phyloP scores from a whole-genome alignment of 2,113 vertebrate genomes.

The Collichthys lucidus region DNA sequence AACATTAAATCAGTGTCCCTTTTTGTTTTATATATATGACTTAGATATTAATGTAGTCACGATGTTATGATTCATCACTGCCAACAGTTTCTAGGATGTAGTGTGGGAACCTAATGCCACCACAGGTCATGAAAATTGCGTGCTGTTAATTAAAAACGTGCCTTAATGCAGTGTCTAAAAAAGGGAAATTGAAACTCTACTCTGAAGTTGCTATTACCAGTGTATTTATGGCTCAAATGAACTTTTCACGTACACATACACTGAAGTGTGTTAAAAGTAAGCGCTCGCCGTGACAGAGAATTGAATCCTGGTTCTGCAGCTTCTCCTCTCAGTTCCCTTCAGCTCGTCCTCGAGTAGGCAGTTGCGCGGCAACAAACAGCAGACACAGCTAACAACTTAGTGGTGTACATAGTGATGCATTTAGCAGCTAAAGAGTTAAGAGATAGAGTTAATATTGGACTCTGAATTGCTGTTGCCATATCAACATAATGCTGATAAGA shows the following conservation, averaged over 20 bases:
- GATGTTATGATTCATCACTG: slow-evolving; percentile 14
- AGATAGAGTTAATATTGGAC: neutral
- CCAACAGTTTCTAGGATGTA: neutral
- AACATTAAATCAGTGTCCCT: slow-evolving; percentile 20
- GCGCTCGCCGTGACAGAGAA: neutral
- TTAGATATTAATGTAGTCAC: slow-evolving; percentile 22
- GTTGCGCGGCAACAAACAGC: no score
- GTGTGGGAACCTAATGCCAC: neutral
- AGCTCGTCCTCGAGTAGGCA: neutral
- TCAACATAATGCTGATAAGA: neutral
- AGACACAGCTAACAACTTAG: neutral
- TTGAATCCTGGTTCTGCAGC: neutral
- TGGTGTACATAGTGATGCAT: neutral
- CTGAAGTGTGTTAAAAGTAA: neutral
- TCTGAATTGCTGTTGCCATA: neutral
- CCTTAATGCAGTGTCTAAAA: neutral
- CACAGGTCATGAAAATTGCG: slow-evolving; percentile 7
- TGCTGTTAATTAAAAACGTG: slow-evolving; percentile 15
- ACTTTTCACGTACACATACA: neutral
- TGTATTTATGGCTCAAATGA: neutral
- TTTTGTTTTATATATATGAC: slow-evolving; percentile 30
- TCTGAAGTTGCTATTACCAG: neutral
- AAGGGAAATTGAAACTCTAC: neutral
- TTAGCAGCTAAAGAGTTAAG: neutral
- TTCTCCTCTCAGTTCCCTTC: neutral